Evolutionary conservation across 92 coral and sea anemone species (phyloP), one percentile per base, ranked within the genome.

Genomic region (Actinostola sp.): DNA sequence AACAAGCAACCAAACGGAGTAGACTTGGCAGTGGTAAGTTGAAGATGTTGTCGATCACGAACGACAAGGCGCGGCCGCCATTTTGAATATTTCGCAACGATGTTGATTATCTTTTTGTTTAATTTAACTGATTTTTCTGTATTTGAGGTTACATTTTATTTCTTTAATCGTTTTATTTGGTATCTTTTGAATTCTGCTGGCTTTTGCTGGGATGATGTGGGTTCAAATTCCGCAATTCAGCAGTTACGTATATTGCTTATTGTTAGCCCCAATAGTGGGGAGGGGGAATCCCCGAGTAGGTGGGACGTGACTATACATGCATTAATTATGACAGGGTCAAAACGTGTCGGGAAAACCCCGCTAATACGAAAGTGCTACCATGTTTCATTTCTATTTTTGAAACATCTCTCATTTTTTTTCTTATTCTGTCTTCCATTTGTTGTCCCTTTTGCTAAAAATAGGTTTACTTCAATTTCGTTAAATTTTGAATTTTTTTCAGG

Each of bases 11-110:
- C 83, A 4, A 65, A 50, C 38, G 94, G 97, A 13, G 76, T 76
- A 3, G 96, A 86, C 0, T 44, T 90, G 27, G 93, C 96, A 24
- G 87, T 82, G 96, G 97, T 92, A 72, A 76, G 96, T 83, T 19
- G 15, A 15, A 41, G 55, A 8, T 35, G 3, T 27, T 28, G 38
- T 39, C 32, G 70, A 64, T 34, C 23, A 17, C 25, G 24, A 2
- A 13, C 19, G 16, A 1, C 59, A 38, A 0, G 13, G 24, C 26
- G 13, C 24, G 62, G 38, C 67, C 61, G 74, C 74, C 74, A 68
- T 68, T 11, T 68, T 68, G 74, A 34, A 68, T 17, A 5, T 25
- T n/a, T 24, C 1, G n/a, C 11, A n/a, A n/a, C n/a, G n/a, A n/a
- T n/a, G n/a, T n/a, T n/a, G n/a, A n/a, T n/a, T n/a, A n/a, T n/a